Conservation (phyloP, 2,888 invertebrate genomes). For the Conomelus anceps region DNA sequence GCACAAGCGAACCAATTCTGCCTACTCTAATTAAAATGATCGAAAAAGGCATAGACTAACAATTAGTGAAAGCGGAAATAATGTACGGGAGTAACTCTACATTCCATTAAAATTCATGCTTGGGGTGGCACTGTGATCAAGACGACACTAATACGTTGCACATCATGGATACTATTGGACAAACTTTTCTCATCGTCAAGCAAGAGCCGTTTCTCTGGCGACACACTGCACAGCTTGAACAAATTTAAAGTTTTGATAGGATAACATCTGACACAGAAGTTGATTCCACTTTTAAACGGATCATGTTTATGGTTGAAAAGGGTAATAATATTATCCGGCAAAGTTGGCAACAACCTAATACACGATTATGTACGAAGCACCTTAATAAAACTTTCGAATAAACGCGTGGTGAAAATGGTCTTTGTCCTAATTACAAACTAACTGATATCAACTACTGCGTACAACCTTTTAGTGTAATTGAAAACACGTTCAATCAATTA, state of each 20-base stretch:
- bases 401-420: not conserved
- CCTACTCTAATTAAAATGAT: not conserved
- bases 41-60: not conserved
- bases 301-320: not conserved
- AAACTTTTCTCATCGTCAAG: not conserved
- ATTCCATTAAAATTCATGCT: not conserved
- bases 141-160: not conserved
- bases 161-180: not conserved
- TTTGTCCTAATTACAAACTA: not conserved
- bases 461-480: not conserved
- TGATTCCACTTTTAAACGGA: not conserved
- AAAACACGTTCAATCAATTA: not conserved
- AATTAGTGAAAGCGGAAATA: not conserved
- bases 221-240: not conserved
- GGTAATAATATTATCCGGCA: not conserved
- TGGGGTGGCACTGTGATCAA: not conserved
- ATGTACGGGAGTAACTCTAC: not conserved
- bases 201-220: not conserved
- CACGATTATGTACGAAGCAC: not conserved
- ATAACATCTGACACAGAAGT: not conserved
- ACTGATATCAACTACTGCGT: not conserved
- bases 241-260: not conserved
- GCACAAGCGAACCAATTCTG: not conserved
- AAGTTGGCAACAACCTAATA: not conserved
- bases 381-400: not conserved